A percentile compares a stretch with the other conserved stretches of the same genome.
Conservation (phyloP, 2,113 vertebrate species). For the Sinosuthora webbiana region DNA sequence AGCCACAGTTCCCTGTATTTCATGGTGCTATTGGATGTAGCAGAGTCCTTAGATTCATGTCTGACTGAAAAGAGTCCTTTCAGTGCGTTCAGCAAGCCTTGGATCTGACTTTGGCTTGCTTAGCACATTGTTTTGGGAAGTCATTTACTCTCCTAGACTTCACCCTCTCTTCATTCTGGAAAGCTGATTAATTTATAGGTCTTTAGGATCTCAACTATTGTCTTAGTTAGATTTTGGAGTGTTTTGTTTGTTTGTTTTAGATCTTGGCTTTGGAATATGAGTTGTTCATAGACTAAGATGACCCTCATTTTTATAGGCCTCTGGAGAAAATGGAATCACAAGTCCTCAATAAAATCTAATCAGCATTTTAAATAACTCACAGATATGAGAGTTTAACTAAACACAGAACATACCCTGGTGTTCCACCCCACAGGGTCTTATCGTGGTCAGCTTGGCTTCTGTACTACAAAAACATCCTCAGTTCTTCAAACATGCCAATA, state of each 20-base stretch:
- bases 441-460: background rate
- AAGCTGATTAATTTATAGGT: background rate
- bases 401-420: constrained; percentile 33
- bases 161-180: background rate
- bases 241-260: background rate
- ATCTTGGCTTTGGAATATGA: background rate
- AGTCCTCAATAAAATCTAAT: constrained; percentile 31
- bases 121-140: background rate
- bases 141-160: background rate
- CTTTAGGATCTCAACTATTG: background rate
- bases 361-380: constrained; percentile 20
- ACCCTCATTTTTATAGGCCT: background rate
- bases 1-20: background rate
- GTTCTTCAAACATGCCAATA: constrained; percentile 14
- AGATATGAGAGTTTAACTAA: constrained; percentile 44
- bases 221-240: background rate
- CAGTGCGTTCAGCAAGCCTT: background rate
- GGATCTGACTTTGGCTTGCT: background rate
- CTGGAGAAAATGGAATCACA: constrained; percentile 18
- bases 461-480: constrained; percentile 46
- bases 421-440: constrained; percentile 4
- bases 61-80: background rate
- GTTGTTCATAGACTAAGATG: background rate
- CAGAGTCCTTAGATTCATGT: background rate
- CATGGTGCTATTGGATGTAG: background rate